Percentiles rank a stretch among this genome's conserved stretches.
Evolutionary conservation across 1,140 invertebrate genomes (phyloP).

Genomic region (Eulimnadia texana): DNA sequence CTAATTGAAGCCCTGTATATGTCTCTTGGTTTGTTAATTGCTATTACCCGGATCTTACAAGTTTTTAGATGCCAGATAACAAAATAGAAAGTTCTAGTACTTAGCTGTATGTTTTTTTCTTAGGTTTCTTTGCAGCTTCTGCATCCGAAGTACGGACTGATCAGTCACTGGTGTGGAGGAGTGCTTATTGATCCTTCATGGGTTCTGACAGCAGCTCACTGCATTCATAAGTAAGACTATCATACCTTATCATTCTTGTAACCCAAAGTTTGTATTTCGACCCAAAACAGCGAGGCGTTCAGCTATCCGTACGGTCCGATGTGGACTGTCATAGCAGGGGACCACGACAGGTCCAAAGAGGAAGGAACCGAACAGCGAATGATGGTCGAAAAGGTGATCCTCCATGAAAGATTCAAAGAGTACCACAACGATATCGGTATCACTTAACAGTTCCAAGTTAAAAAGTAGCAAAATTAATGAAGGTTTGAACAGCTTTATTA

Average conservation of each 20-base stretch:
- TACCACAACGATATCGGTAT: constrained; percentile 75
- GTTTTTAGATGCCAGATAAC: constrained; percentile 30
- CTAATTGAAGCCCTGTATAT: background rate
- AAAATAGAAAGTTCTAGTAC: constrained; percentile 70
- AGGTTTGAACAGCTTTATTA: constrained; percentile 1
- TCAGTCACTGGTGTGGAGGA: constrained; percentile 85
- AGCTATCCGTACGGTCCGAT: background rate
- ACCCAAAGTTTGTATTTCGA: background rate
- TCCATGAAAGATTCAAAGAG: constrained; percentile 70
- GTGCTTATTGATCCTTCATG: constrained; percentile 67
- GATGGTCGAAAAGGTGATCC: constrained; percentile 60
- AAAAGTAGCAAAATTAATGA: background rate
- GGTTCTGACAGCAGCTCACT: constrained; percentile 81
- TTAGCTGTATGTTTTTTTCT: constrained; percentile 17
- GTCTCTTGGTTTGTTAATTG: background rate
- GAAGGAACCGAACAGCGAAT: constrained; percentile 57
- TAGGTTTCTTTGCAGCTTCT: constrained; percentile 76
- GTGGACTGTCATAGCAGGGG: constrained; percentile 1
- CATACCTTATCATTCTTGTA: background rate
- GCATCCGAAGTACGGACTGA: constrained; percentile 72
- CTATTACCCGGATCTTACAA: background rate
- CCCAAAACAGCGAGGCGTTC: background rate
- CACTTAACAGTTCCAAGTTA: background rate
- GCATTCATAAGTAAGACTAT: constrained; percentile 63
- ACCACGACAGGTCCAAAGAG: constrained; percentile 31